These are phyloP conservation scores for Mythimna lalbum DNA, from an alignment of 2,888 invertebrate genomes.

Conservation along the genomic window DNA sequence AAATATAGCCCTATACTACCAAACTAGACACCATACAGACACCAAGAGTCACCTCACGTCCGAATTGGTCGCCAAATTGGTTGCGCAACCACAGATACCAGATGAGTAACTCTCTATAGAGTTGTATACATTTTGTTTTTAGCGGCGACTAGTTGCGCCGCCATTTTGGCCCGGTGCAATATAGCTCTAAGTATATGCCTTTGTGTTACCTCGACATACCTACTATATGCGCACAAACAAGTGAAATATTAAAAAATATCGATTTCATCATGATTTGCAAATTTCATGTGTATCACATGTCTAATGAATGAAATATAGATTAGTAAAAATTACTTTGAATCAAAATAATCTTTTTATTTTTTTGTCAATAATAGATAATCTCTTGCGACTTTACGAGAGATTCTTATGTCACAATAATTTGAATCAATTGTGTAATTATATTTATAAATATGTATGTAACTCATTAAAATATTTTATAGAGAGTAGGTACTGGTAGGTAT, in stretches of 20 bases:
- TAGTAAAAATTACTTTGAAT: background rate
- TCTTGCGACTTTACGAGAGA: background rate
- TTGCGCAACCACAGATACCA: no score
- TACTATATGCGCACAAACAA: background rate
- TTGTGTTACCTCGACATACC: background rate
- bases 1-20: no score
- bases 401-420: background rate
- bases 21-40: no score
- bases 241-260: background rate
- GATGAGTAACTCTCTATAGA: no score
- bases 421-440: background rate
- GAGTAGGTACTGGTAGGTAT: no score
- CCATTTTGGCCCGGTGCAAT: no score
- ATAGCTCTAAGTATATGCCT: no score
- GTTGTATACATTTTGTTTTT: no score
- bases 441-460: background rate
- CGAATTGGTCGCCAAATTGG: no score
- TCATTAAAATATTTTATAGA: no score
- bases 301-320: conserved; percentile 26
- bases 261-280: conserved; percentile 2
- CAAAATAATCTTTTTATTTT: conserved; percentile 18
- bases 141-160: no score
- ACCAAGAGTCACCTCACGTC: no score
- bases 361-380: background rate
- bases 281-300: conserved; percentile 14